Percentiles rank a stretch among this genome's conserved stretches.
phyloP scores from a whole-genome alignment of 2,797 vertebrate species.

The Leucoraja ocellata region DNA sequence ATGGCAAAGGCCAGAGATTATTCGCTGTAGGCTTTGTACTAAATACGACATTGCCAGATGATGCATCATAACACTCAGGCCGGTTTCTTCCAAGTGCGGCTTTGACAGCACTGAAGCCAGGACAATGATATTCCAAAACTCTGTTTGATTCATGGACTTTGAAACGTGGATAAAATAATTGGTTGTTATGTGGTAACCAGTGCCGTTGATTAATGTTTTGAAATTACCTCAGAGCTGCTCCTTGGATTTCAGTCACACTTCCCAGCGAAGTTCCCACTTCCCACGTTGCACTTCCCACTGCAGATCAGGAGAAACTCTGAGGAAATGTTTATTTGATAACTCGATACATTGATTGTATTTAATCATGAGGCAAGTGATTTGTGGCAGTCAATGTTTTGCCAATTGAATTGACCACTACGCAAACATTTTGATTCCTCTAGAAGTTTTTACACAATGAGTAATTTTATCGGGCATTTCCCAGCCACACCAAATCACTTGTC shows the following conservation, averaged over 20 bases:
- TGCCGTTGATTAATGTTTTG: neutral
- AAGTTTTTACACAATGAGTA: neutral
- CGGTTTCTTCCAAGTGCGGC: neutral
- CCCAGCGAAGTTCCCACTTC: neutral
- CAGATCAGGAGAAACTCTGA: neutral
- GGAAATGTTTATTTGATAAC: neutral
- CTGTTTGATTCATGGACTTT: neutral
- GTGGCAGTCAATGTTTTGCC: neutral
- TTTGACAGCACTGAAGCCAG: neutral
- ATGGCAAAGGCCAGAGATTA: too few species aligned
- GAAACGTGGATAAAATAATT: neutral
- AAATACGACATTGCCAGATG: neutral
- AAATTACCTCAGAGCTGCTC: slow-evolving; percentile 5
- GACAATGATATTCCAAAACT: too few species aligned
- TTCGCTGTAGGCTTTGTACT: neutral
- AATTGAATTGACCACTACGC: neutral
- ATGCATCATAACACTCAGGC: neutral
- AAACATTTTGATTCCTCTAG: neutral
- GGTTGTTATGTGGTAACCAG: neutral
- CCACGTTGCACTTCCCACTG: neutral
- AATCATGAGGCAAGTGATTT: slow-evolving; percentile 23
- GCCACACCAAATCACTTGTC: neutral
- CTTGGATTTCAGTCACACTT: neutral
- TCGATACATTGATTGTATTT: neutral
- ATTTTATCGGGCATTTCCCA: neutral